Evolutionary conservation across 1,140 invertebrate species (phyloP).

Genomic region (Danaus melanippus): DNA sequence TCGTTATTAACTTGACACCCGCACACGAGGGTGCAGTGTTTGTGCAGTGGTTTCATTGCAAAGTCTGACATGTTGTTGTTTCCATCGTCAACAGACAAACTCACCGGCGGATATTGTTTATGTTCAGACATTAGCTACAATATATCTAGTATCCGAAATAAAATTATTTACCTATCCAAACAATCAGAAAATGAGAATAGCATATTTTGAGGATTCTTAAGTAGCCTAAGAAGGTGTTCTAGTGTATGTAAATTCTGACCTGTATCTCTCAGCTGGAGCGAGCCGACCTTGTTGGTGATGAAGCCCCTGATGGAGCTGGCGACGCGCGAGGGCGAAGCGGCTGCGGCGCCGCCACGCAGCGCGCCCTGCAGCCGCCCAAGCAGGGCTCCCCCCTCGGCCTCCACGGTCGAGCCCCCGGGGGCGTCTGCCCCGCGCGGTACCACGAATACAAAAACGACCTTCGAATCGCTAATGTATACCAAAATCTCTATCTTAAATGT

Average conservation of each 20-base stretch:
- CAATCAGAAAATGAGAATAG: too few species aligned
- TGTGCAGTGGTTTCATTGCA: too few species aligned
- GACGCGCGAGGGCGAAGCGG: constrained; percentile 57
- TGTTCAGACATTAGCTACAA: too few species aligned
- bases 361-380: constrained; percentile 67
- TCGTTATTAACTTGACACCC: too few species aligned
- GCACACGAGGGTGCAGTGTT: too few species aligned
- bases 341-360: constrained; percentile 69
- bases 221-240: too few species aligned
- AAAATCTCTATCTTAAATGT: constrained; percentile 9
- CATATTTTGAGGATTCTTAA: too few species aligned
- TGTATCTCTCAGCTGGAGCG: constrained; percentile 60
- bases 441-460: constrained; percentile 22
- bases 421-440: constrained; percentile 32
- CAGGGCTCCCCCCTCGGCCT: constrained; percentile 68
- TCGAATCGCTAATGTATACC: constrained; percentile 17
- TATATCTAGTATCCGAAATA: too few species aligned
- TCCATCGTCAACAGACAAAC: not conserved
- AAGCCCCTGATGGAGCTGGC: constrained; percentile 61
- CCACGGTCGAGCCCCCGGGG: constrained; percentile 72
- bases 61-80: too few species aligned
- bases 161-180: too few species aligned
- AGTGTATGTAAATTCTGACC: constrained; percentile 30
- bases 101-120: not conserved
- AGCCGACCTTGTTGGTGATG: constrained; percentile 60